phyloP scores from a whole-genome alignment of 2,797 vertebrate species.

The Syngnathus rostellatus region DNA sequence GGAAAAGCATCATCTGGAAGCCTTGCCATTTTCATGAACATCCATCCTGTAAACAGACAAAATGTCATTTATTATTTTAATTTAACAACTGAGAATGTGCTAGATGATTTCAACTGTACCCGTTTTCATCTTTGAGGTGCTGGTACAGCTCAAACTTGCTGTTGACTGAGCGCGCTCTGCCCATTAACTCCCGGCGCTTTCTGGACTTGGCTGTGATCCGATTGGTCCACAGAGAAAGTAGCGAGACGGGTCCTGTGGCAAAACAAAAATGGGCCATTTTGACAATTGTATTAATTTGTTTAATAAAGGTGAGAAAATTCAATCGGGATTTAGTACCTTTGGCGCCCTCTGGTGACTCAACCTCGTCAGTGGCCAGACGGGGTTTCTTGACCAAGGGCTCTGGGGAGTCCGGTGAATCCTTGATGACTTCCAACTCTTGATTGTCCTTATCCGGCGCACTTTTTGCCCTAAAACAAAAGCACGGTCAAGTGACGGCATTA shows the following conservation, averaged over 20 bases:
- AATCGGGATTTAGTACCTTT: conserved; percentile 74
- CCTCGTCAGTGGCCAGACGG: conserved; percentile 79
- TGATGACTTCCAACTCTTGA: conserved; percentile 87
- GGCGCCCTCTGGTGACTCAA: conserved; percentile 77
- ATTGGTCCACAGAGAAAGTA: conserved; percentile 91
- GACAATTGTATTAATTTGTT: too few relatives aligned
- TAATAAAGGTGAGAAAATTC: neutral
- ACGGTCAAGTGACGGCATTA: neutral
- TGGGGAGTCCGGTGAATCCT: conserved; percentile 96
- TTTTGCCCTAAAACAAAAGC: conserved; percentile 71
- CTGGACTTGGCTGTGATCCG: conserved; percentile 94
- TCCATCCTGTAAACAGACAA: conserved; percentile 76
- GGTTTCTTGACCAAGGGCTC: conserved; percentile 96
- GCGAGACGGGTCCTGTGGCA: conserved; percentile 83
- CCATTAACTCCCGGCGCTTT: conserved; percentile 94
- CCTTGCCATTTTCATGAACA: conserved; percentile 88
- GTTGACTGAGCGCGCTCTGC: conserved; percentile 86
- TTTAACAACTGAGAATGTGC: neutral
- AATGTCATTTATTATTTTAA: neutral
- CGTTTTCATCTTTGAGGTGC: conserved; percentile 96
- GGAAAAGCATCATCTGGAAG: conserved; percentile 76
- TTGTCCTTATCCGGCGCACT: conserved; percentile 86
- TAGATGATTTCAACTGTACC: conserved; percentile 60
- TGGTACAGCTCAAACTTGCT: conserved; percentile 95
- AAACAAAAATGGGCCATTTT: neutral